Evolutionary conservation across 2,888 invertebrate species (phyloP), one percentile per base, ranked within the genome.

Genomic region (Polydrusus pterygomalis): DNA sequence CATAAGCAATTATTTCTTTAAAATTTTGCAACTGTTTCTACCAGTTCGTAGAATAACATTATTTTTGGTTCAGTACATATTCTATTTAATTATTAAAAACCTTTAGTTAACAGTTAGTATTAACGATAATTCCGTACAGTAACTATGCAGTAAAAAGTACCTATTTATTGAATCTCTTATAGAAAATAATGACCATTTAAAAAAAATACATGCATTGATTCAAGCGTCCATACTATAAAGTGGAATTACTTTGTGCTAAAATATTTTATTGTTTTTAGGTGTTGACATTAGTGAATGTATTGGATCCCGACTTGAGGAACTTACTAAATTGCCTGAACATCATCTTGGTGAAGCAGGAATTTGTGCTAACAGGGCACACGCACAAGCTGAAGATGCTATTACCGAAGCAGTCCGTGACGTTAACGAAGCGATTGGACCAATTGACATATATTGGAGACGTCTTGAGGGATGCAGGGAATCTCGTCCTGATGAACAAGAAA

Each of bases 271-370:
- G 7, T 30, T 30, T 45, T 17, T 47, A 47, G 47, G 47, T 47
- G 47, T 47, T 17, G 47, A 47, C 47, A 47, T 47, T 8, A 17
- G 15, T 47, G 47, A 47, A 47, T 47, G 47, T 47, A 17, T 47
- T 17, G 47, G 47, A 8, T 8, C n/a, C 17, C 17, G 1, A n/a
- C 15, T 17, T 2, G 47, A 47, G 9, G 17, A 47, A 17, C 13
- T 47, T 47, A 17, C 8, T 17, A 17, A 15, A 9, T 17, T 47
- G 17, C 47, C 47, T 15, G 8, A 17, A 47, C 15, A 17, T 17
- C 2, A 6, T 6, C 47, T 47, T 47, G 47, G 47, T 17, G 47
- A 47, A 47, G 47, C 47, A 17, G 47, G 47, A 47, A 17, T 47
- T 15, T 47, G 47, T n/a, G 17, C 17, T 8, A 47, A 47, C 8